Evolutionary conservation across 2,888 invertebrate genomes (phyloP).

Genomic region (Ischnus inquisitorius): DNA sequence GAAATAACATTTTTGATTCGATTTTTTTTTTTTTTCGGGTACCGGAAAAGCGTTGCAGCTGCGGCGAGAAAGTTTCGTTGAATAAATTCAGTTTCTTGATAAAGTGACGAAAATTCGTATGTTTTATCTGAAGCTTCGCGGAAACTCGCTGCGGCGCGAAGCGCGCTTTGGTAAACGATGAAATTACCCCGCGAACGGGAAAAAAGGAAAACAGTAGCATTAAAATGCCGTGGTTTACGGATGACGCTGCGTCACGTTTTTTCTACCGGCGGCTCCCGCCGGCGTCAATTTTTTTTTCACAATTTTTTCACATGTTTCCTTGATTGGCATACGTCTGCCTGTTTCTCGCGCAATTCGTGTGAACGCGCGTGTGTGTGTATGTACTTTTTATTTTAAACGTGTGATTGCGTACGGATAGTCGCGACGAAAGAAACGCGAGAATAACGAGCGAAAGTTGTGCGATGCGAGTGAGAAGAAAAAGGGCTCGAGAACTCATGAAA

Average conservation of each 20-base stretch:
- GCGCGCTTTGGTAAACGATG: not conserved
- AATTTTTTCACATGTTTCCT: slow-evolving; percentile 39
- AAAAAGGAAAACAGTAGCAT: slow-evolving; percentile 71
- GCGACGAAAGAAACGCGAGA: slow-evolving; percentile 16
- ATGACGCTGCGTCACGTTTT: slow-evolving; percentile 78
- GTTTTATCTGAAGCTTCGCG: not conserved
- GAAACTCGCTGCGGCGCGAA: not conserved
- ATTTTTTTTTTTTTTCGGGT: slow-evolving; percentile 27
- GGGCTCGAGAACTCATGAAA: slow-evolving; percentile 37
- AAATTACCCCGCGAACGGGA: slow-evolving; percentile 22
- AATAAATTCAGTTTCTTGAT: not conserved
- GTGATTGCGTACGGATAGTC: slow-evolving; percentile 14
- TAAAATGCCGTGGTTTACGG: slow-evolving; percentile 79
- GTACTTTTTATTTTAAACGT: not conserved
- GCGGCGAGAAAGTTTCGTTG: not conserved
- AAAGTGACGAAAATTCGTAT: not conserved
- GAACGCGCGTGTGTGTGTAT: not conserved
- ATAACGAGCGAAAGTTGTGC: slow-evolving; percentile 41
- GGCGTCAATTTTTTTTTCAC: slow-evolving; percentile 61
- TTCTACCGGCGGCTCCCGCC: slow-evolving; percentile 37
- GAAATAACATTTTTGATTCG: slow-evolving; percentile 10
- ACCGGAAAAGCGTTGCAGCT: slow-evolving; percentile 27
- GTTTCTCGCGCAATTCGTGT: slow-evolving; percentile 27
- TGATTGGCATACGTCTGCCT: not conserved
- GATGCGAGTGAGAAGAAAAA: slow-evolving; percentile 56